These are phyloP conservation scores for Edolisoma coerulescens DNA, from an alignment of 2,113 vertebrate genomes.

Conservation along the genomic window DNA sequence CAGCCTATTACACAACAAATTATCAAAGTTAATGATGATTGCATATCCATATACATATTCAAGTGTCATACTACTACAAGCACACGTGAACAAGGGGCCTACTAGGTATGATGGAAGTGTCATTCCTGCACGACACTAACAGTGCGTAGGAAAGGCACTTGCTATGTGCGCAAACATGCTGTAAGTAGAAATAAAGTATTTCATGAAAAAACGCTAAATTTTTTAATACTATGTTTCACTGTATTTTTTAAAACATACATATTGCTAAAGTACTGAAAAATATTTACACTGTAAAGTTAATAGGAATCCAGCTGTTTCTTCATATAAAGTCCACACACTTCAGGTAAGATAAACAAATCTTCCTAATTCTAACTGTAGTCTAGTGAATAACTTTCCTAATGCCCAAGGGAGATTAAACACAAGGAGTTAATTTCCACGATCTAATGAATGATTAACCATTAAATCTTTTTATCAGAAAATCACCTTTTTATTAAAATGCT, in stretches of 20 bases:
- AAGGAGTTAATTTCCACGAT: constrained; percentile 3
- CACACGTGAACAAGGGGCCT: not conserved
- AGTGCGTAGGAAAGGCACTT: not conserved
- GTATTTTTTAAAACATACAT: not conserved
- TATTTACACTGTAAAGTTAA: not conserved
- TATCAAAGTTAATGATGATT: not conserved
- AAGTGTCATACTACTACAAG: not conserved
- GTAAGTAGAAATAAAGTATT: not conserved
- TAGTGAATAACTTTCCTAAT: not conserved
- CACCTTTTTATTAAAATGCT: not conserved
- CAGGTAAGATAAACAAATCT: not conserved
- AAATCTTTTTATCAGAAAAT: constrained; percentile 20
- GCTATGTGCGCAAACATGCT: not conserved
- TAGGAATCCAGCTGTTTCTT: not conserved
- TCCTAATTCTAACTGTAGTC: not conserved
- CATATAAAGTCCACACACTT: not conserved
- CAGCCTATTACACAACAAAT: not conserved
- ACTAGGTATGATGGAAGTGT: not conserved
- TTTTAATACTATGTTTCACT: not conserved
- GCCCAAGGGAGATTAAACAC: not conserved
- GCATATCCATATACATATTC: not conserved
- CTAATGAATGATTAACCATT: constrained; percentile 8
- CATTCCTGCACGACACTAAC: not conserved
- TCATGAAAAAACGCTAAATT: not conserved
- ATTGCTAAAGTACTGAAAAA: not conserved